Evolutionary conservation across 1,140 invertebrate genomes (phyloP), one percentile per base, ranked within the genome.

Genomic region (Drosophila gunungcola): DNA sequence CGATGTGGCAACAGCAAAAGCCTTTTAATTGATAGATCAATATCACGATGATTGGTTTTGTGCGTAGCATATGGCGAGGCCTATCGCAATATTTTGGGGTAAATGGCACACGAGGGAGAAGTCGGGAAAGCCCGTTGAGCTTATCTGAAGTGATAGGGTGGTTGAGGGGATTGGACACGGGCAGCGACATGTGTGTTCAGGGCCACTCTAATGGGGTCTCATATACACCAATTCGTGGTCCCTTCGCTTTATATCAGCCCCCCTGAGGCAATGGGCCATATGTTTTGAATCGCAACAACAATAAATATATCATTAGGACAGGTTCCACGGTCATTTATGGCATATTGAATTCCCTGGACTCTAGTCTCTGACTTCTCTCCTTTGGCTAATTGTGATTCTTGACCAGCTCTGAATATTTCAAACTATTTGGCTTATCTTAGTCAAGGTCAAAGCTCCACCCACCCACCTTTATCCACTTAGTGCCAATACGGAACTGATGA

Each of bases 11-110:
- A 80, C 60, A 67, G 65, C 32, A 54, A 85, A 75, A 72, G 74
- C 78, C 77, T 82, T 88, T 82, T 63, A 78, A 88, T 85, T 86
- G 65, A 68, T 86, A 80, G 82, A 81, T 86, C 74, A 67, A 78
- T 85, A 63, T 55, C 52, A 49, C 13, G 55, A 36, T 74, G 70
- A 63, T 64, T 54, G 72, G 21, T 70, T 58, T 72, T 73, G 32
- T 32, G 38, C 49, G 11, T 39, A 21, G n/a, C 69, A 57, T 51
- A 72, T 62, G 52, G 68, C 16, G 9, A 21, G 57, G 51, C 57
- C 53, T 73, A 80, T 80, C 53, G 78, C 56, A 75, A 79, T 58
- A 48, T 46, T 73, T 41, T 42, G 38, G 38, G 34, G 39, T 36
- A 70, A 78, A 67, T 75, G 45, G 74, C 60, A 46, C 61, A 67